phyloP scores from a whole-genome alignment of 2,113 vertebrate genomes.

The Tupaia chinensis region DNA sequence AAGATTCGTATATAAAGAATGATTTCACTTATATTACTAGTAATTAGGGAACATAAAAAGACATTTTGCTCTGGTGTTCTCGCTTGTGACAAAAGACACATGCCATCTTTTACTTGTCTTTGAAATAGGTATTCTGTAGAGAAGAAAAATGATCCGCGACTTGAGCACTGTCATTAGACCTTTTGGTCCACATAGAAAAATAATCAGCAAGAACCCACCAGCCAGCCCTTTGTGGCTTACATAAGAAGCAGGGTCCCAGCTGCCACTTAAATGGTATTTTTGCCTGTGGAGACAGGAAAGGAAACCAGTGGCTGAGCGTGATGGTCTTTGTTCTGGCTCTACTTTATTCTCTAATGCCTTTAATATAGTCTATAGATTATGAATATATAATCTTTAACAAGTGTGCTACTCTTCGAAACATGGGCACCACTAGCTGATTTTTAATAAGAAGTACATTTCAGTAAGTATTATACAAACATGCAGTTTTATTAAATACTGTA shows the following conservation, averaged over 20 bases:
- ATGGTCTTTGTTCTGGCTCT: not conserved
- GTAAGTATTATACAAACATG: not conserved
- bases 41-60: not conserved
- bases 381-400: not conserved
- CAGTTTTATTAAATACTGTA: not conserved
- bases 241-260: not conserved
- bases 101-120: not conserved
- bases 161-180: not conserved
- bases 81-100: not conserved
- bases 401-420: not conserved
- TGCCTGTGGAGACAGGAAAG: not conserved
- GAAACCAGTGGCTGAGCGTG: not conserved
- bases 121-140: not conserved
- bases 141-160: not conserved
- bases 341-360: not conserved
- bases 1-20: not conserved
- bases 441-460: slow-evolving; percentile 1
- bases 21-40: not conserved
- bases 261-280: not conserved
- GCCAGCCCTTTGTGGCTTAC: not conserved
- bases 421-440: not conserved
- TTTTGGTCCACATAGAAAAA: not conserved
- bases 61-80: not conserved
- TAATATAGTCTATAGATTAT: not conserved
- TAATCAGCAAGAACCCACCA: too few species aligned